phyloP scores from a whole-genome alignment of 2,113 vertebrate genomes.

The Rhinopithecus roxellana region DNA sequence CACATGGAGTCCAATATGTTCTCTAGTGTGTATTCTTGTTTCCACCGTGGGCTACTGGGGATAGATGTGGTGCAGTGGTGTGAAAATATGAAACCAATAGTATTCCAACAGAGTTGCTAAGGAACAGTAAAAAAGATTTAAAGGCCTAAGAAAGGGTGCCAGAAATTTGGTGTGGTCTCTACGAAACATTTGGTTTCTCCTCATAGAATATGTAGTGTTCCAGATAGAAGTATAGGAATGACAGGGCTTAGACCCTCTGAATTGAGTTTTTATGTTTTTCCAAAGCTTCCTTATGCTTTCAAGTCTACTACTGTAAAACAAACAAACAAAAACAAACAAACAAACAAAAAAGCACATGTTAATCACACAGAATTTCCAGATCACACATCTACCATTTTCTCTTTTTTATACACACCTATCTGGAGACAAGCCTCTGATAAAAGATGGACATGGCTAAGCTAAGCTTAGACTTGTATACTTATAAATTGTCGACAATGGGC shows the following conservation, averaged over 20 bases:
- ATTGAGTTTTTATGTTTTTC: neutral
- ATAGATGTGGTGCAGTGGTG: no score
- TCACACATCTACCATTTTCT: neutral
- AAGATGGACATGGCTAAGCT: neutral
- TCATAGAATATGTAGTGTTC: neutral
- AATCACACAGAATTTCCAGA: neutral
- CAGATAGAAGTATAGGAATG: fast-evolving
- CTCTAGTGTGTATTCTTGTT: neutral
- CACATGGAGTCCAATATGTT: neutral
- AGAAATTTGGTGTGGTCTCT: neutral
- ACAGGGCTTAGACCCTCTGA: neutral
- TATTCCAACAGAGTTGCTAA: neutral
- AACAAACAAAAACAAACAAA: no score
- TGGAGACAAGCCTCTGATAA: neutral
- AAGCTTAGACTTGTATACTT: neutral
- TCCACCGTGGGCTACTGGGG: no score
- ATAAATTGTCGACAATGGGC: neutral
- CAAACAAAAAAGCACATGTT: neutral
- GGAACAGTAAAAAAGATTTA: neutral
- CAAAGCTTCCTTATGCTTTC: neutral
- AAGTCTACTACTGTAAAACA: neutral
- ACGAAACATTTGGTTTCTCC: neutral
- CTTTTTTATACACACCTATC: neutral
- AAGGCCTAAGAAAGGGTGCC: neutral
- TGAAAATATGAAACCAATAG: neutral